Conservation (phyloP, 2,113 vertebrate genomes). For the Grus americana region DNA sequence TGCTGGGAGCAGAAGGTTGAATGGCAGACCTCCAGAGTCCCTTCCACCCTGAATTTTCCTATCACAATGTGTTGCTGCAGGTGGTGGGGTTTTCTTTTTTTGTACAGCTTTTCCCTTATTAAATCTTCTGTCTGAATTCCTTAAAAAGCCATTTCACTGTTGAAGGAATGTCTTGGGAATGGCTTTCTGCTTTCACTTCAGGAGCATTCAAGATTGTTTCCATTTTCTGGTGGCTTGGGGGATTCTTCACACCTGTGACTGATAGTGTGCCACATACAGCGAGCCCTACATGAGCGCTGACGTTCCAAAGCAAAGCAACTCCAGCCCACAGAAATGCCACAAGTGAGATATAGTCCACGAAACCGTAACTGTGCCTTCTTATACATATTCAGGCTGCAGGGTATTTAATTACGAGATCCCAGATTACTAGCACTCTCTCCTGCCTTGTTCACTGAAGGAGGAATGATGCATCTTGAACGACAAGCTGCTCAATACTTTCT, state of each 20-base stretch:
- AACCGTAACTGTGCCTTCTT: not conserved
- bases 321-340: not conserved
- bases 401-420: constrained; percentile 34
- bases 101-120: not conserved
- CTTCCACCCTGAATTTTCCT: not conserved
- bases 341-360: not conserved
- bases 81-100: not conserved
- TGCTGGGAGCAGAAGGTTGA: not conserved
- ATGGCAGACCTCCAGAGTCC: not conserved
- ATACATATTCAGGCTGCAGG: constrained; percentile 30
- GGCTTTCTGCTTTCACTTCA: constrained; percentile 27
- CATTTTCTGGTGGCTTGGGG: constrained; percentile 40
- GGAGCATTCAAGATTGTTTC: constrained; percentile 32
- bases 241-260: constrained; percentile 23
- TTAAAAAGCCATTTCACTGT: not conserved
- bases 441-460: not conserved
- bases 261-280: not conserved
- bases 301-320: constrained; percentile 3
- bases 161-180: constrained; percentile 45
- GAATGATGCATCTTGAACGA: not conserved
- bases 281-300: not conserved
- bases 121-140: not conserved
- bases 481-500: not conserved
- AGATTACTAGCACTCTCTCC: not conserved
- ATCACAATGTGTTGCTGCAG: not conserved